Evolutionary conservation across 2,888 invertebrate species (phyloP).

Genomic region (Mimachlamys varia): DNA sequence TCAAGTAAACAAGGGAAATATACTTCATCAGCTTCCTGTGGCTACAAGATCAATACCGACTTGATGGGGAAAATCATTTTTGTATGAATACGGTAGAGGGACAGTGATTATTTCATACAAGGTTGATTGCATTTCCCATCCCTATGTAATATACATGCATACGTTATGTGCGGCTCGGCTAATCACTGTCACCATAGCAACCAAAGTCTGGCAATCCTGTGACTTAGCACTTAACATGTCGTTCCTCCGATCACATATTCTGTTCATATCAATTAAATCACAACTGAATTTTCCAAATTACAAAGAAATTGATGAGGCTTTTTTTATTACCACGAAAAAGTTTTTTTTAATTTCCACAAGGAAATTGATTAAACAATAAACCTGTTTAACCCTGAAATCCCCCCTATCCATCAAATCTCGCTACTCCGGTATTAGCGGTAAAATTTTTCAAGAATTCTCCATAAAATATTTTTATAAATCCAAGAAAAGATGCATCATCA

Average conservation of each 20-base stretch:
- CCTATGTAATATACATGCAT: slow-evolving; percentile 22
- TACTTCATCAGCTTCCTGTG: background rate
- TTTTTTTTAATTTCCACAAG: background rate
- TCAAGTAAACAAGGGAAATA: background rate
- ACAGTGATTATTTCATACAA: background rate
- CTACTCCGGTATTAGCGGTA: too few species aligned
- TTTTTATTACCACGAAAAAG: background rate
- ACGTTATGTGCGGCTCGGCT: background rate
- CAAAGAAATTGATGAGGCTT: background rate
- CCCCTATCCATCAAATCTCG: too few species aligned
- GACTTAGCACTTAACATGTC: background rate
- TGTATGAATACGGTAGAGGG: slow-evolving; percentile 23
- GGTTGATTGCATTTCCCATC: slow-evolving; percentile 15
- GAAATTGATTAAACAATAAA: slow-evolving; percentile 11
- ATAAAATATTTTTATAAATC: background rate
- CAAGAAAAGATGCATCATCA: background rate
- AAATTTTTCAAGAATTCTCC: background rate
- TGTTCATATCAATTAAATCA: background rate
- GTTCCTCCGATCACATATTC: background rate
- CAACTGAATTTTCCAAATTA: background rate
- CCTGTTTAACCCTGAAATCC: too few species aligned
- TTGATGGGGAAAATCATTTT: background rate
- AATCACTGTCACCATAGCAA: background rate
- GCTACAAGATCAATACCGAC: background rate
- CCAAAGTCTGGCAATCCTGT: background rate